These are phyloP conservation scores for Ceratothoa steindachneri DNA, from an alignment of 2,888 invertebrate species.

Conservation along the genomic window DNA sequence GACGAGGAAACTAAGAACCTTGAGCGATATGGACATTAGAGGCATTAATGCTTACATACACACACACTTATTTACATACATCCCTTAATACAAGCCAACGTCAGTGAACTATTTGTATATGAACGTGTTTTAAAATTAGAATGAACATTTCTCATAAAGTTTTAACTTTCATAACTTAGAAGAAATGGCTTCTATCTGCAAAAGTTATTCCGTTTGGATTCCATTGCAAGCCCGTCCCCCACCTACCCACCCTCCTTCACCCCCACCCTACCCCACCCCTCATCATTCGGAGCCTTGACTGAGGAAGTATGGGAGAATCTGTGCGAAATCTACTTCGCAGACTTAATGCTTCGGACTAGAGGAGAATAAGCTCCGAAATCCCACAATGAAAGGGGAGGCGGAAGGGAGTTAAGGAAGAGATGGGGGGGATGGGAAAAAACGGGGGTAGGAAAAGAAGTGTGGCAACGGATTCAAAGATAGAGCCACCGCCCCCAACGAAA, in stretches of 20 bases:
- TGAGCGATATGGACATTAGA: too few relatives aligned
- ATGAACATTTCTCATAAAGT: background rate
- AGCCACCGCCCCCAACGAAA: too few relatives aligned
- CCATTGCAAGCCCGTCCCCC: background rate
- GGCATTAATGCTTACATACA: too few relatives aligned
- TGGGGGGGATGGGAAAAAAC: background rate
- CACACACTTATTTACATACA: too few relatives aligned
- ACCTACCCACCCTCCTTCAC: too few relatives aligned
- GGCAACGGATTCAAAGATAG: too few relatives aligned
- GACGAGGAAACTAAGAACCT: too few relatives aligned
- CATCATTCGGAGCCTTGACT: too few relatives aligned
- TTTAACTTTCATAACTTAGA: background rate
- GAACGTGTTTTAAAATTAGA: background rate
- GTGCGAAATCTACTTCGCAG: slow-evolving; percentile 1
- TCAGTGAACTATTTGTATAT: background rate
- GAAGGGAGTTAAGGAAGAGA: background rate
- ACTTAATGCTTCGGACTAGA: slow-evolving; percentile 7
- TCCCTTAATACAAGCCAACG: too few relatives aligned
- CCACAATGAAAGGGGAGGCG: background rate
- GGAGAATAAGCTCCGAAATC: slow-evolving; percentile 1
- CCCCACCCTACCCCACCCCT: too few relatives aligned
- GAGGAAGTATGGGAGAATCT: background rate
- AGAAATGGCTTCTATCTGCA: background rate
- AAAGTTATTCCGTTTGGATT: background rate
- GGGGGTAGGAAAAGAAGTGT: background rate